Conservation (phyloP, 2,888 invertebrate genomes). For the Hypercompe scribonia region DNA sequence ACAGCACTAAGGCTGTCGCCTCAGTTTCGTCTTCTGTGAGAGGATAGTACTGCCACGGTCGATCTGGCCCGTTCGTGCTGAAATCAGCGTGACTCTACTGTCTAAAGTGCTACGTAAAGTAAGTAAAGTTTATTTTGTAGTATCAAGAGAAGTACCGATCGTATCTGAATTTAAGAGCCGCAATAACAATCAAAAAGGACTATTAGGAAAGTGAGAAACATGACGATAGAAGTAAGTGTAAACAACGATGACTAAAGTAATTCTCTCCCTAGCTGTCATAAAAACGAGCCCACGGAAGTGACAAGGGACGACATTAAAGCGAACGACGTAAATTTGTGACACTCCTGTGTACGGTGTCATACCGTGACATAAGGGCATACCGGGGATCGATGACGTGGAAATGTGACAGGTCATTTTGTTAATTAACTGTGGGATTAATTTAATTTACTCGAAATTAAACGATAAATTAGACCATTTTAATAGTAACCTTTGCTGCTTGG, state of each 20-base stretch:
- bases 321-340: constrained; percentile 61
- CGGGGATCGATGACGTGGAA: constrained; percentile 59
- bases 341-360: constrained; percentile 60
- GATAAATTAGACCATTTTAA: constrained; percentile 15
- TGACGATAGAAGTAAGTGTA: constrained; percentile 36
- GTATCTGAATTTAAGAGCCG: background rate
- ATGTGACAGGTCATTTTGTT: constrained; percentile 63
- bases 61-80: too few relatives aligned
- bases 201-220: constrained; percentile 12
- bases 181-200: constrained; percentile 12
- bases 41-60: too few relatives aligned
- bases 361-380: constrained; percentile 57
- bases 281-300: constrained; percentile 58
- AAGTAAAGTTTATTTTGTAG: background rate
- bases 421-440: constrained; percentile 64
- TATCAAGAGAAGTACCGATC: background rate
- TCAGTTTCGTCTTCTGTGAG: too few relatives aligned
- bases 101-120: too few relatives aligned
- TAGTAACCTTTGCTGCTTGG: background rate
- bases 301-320: constrained; percentile 60
- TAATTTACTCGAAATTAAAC: constrained; percentile 40
- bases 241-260: constrained; percentile 56
- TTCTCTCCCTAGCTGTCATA: constrained; percentile 49
- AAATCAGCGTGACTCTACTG: too few relatives aligned
- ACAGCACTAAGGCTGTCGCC: too few relatives aligned